Conservation (phyloP, 2,113 vertebrate genomes). For the Paramisgurnus dabryanus region DNA sequence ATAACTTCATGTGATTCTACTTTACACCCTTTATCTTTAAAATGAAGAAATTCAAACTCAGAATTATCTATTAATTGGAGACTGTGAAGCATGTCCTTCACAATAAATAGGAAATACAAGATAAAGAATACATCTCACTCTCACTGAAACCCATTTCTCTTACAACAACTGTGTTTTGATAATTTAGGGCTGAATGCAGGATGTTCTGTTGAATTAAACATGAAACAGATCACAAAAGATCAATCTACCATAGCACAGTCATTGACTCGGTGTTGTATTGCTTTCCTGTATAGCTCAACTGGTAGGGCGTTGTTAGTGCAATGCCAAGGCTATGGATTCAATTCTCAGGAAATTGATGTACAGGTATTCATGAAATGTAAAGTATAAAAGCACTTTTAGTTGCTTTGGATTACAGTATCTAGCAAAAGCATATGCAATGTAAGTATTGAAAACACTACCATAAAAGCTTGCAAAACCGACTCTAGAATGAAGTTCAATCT, state of each 20-base stretch:
- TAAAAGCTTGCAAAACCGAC: background rate
- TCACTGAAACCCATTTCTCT: background rate
- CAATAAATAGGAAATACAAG: conserved; percentile 1
- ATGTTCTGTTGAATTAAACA: background rate
- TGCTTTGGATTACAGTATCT: too few species aligned
- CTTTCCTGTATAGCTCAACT: too few species aligned
- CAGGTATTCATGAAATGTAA: background rate
- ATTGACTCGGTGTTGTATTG: background rate
- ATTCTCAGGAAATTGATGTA: background rate
- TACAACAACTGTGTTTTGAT: background rate
- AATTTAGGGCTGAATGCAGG: background rate
- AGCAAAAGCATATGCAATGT: too few species aligned
- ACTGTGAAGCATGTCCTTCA: conserved; percentile 21
- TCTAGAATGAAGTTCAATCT: too few species aligned
- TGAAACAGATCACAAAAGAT: conserved; percentile 5
- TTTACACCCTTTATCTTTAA: background rate
- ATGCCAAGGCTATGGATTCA: background rate
- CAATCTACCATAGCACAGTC: background rate
- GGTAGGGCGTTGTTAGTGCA: too few species aligned
- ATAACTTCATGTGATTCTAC: background rate
- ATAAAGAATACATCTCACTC: background rate
- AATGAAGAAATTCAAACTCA: background rate
- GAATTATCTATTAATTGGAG: conserved; percentile 36
- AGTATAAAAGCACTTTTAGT: background rate
- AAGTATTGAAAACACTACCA: background rate